phyloP scores from a whole-genome alignment of 2,113 vertebrate species.

The Heterotilapia buettikoferi region DNA sequence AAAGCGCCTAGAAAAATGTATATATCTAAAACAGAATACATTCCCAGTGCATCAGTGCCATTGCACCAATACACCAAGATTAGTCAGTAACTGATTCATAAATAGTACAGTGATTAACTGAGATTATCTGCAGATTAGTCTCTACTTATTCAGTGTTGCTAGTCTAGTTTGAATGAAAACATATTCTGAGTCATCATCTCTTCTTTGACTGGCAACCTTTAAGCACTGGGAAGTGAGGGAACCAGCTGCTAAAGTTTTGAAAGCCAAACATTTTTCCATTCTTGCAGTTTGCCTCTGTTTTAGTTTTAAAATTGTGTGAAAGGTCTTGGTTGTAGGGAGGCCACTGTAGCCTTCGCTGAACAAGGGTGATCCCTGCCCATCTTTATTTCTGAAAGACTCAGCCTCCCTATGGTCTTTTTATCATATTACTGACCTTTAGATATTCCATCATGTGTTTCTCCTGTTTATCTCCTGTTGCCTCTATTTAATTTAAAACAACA shows the following conservation, averaged over 20 bases:
- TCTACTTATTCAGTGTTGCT: not conserved
- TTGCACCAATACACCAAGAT: not conserved
- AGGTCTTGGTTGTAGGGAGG: not conserved
- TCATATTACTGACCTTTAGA: not conserved
- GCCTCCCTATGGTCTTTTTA: not conserved
- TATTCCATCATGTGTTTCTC: not conserved
- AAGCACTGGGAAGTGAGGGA: not conserved
- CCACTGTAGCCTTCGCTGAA: not conserved
- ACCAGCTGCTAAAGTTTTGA: not conserved
- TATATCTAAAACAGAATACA: not conserved
- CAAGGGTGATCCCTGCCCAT: not conserved
- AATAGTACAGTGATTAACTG: not conserved
- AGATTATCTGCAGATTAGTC: not conserved
- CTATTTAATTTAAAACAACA: not conserved
- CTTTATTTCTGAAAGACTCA: not conserved
- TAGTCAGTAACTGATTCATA: not conserved
- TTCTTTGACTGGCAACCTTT: not conserved
- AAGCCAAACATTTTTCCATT: not conserved
- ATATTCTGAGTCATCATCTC: not conserved
- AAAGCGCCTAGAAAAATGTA: not conserved
- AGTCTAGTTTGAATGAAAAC: not conserved
- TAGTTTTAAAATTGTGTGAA: not conserved
- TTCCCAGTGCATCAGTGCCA: not conserved
- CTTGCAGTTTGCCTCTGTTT: not conserved
- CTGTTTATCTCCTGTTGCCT: not conserved